Conservation (phyloP, 2,113 vertebrate genomes). For the Cynoglossus semilaevis region DNA sequence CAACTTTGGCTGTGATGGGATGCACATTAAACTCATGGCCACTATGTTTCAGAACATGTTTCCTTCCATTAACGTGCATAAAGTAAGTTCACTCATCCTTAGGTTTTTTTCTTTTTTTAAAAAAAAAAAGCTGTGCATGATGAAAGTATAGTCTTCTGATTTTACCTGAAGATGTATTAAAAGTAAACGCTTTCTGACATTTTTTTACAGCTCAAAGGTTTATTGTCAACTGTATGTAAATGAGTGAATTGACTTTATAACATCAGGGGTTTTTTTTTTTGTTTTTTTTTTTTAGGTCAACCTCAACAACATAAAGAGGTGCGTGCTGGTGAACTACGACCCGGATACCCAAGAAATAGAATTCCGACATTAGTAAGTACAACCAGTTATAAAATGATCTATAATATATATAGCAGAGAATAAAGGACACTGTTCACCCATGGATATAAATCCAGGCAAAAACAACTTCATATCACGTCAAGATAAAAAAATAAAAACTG, state of each 20-base stretch:
- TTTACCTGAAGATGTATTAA: slow-evolving; percentile 60
- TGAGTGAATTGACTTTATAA: background rate
- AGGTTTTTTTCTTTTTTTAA: too few species aligned
- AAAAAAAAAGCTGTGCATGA: slow-evolving; percentile 49
- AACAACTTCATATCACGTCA: too few species aligned
- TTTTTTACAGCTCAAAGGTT: background rate
- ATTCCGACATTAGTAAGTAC: slow-evolving; percentile 90
- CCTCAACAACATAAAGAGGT: slow-evolving; percentile 88
- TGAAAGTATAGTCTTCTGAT: slow-evolving; percentile 78
- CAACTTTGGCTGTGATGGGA: slow-evolving; percentile 85
- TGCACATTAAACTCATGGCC: slow-evolving; percentile 91
- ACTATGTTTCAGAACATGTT: slow-evolving; percentile 96
- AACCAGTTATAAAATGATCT: too few species aligned
- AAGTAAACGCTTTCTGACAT: slow-evolving; percentile 73
- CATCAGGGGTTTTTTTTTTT: slow-evolving; percentile 35
- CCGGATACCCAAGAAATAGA: slow-evolving; percentile 78
- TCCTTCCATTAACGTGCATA: slow-evolving; percentile 91
- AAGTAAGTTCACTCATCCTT: slow-evolving; percentile 66
- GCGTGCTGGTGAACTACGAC: slow-evolving; percentile 84
- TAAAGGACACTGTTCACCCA: too few species aligned
- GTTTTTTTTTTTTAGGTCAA: slow-evolving; percentile 77
- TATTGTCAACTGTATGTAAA: background rate
- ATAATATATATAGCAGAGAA: too few species aligned
- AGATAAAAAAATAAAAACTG: too few species aligned
- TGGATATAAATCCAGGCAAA: too few species aligned